Evolutionary conservation across 1,140 invertebrate genomes (phyloP).

Genomic region (Drosophila funebris): DNA sequence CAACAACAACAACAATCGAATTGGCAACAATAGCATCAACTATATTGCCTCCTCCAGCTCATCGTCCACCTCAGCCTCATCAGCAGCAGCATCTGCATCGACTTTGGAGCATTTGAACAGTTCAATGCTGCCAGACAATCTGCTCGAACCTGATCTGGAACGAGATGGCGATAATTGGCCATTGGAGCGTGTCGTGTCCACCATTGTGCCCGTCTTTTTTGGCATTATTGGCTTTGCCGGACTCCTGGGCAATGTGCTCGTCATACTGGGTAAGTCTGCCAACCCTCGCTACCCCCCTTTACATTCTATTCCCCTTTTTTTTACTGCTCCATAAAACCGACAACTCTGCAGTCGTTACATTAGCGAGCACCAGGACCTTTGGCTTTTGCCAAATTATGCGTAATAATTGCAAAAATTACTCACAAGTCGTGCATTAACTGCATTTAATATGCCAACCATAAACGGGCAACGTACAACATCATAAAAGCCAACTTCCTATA

Average conservation of each 20-base stretch:
- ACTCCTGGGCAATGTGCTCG: conserved; percentile 93
- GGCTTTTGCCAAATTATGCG: conserved; percentile 64
- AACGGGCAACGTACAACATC: conserved; percentile 5
- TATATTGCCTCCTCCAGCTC: background rate
- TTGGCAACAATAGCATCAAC: conserved; percentile 26
- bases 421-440: conserved; percentile 20
- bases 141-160: conserved; percentile 61
- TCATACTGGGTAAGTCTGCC: conserved; percentile 86
- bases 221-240: conserved; percentile 94
- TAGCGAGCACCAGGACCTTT: conserved; percentile 22
- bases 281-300: background rate
- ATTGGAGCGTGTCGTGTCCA: conserved; percentile 85
- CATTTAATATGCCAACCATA: conserved; percentile 32
- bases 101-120: conserved; percentile 34
- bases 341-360: conserved; percentile 40
- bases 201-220: conserved; percentile 94
- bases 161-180: conserved; percentile 62
- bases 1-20: conserved; percentile 18
- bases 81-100: background rate
- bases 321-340: background rate
- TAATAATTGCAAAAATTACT: conserved; percentile 68
- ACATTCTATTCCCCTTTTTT: background rate
- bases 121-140: conserved; percentile 51
- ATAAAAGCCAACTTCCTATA: conserved; percentile 21
- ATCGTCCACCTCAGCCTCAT: background rate